A percentile compares a stretch with the other conserved stretches of the same genome.
phyloP scores from a whole-genome alignment of 2,113 vertebrate genomes.

The Boleophthalmus pectinirostris region DNA sequence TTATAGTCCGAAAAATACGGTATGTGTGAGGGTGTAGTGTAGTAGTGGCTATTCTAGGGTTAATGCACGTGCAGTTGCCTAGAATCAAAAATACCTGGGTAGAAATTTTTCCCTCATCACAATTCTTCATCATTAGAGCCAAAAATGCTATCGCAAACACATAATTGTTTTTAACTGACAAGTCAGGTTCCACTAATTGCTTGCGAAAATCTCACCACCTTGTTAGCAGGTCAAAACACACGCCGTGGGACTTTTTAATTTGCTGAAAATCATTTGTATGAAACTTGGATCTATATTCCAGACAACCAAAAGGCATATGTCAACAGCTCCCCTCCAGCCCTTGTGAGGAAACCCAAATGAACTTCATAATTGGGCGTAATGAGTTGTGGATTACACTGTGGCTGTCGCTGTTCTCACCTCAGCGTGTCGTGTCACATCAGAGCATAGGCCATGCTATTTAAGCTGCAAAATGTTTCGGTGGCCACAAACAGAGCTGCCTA shows the following conservation, averaged over 20 bases:
- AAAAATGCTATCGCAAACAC: too few species aligned
- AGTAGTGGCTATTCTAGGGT: too few species aligned
- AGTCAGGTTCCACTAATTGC: too few species aligned
- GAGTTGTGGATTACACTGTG: conserved; percentile 52
- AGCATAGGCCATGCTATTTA: conserved; percentile 32
- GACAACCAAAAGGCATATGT: neutral
- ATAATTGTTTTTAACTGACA: too few species aligned
- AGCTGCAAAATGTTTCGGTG: conserved; percentile 29
- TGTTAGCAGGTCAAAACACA: neutral
- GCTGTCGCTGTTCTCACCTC: conserved; percentile 47
- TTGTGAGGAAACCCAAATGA: conserved; percentile 23
- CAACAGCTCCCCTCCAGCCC: conserved; percentile 19
- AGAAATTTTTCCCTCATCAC: too few species aligned
- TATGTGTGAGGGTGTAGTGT: too few species aligned
- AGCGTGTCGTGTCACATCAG: conserved; percentile 31
- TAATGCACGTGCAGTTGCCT: too few species aligned
- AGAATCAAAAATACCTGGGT: too few species aligned
- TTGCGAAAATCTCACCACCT: neutral
- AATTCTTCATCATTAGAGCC: too few species aligned
- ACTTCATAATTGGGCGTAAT: conserved; percentile 44
- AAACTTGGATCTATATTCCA: neutral
- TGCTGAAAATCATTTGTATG: neutral
- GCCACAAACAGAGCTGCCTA: conserved; percentile 31
- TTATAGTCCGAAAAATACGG: too few species aligned
- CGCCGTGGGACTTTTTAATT: neutral